Percentiles rank a stretch among this genome's conserved stretches.
These are phyloP conservation scores for Volucella zonaria DNA, from an alignment of 2,888 invertebrate species.

Conservation along the genomic window DNA sequence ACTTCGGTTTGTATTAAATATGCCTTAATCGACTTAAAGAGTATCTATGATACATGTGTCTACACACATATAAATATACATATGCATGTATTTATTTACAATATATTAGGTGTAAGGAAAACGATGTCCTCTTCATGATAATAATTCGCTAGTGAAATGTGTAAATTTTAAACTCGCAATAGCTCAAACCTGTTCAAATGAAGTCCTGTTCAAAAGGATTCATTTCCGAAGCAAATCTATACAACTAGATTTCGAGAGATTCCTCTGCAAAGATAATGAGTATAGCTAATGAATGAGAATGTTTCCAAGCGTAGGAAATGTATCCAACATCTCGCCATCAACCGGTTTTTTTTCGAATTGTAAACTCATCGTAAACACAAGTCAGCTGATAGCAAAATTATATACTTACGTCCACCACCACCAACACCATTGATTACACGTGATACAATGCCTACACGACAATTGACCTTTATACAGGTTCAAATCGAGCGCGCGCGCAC, in stretches of 20 bases:
- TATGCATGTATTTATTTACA: no score
- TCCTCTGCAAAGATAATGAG: conserved; percentile 15
- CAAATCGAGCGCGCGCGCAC: conserved; percentile 28
- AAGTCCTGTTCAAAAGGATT: no score
- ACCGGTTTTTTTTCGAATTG: conserved; percentile 10
- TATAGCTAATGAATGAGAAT: no score
- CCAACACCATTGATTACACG: conserved; percentile 22
- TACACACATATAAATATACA: no score
- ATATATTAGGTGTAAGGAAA: no score
- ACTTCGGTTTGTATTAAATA: no score
- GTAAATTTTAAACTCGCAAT: no score
- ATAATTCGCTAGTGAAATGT: no score
- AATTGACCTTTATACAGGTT: conserved; percentile 48
- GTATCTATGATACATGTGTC: no score
- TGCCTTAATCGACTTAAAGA: no score
- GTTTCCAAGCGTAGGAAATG: not conserved
- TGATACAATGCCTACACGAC: conserved; percentile 20
- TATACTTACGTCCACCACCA: not conserved
- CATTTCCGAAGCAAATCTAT: not conserved
- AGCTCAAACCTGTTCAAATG: no score
- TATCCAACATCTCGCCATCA: not conserved
- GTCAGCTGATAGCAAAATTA: conserved; percentile 45
- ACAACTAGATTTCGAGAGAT: not conserved
- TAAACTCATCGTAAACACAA: conserved; percentile 52
- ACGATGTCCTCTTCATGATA: no score